Conservation (phyloP, 1,140 invertebrate genomes). For the Heliothis subflexa region DNA sequence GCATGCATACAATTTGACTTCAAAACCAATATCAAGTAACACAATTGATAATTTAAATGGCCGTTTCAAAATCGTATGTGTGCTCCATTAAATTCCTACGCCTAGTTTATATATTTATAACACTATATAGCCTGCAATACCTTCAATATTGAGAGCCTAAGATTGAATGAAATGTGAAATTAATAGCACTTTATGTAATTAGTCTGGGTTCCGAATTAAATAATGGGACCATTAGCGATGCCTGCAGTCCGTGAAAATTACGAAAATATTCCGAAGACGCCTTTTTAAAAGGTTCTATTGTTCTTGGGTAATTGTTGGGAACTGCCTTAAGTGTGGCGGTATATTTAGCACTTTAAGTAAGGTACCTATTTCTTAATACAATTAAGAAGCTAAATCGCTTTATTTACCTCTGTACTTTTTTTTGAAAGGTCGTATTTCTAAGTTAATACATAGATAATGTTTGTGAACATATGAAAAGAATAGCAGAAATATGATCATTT, state of each 20-base stretch:
- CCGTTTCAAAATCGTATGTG: background rate
- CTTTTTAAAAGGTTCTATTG: conserved; percentile 54
- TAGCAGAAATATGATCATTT: too few species aligned
- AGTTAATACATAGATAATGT: too few species aligned
- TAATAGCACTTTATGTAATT: conserved; percentile 71
- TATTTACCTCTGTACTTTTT: too few species aligned
- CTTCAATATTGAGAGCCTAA: conserved; percentile 54
- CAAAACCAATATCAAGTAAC: background rate
- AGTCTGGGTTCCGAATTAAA: conserved; percentile 64
- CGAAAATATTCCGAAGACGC: conserved; percentile 63
- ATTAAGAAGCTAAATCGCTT: background rate
- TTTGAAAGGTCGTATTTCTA: too few species aligned
- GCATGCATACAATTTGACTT: too few species aligned
- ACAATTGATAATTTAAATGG: background rate
- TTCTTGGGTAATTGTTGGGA: conserved; percentile 33
- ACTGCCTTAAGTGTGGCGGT: conserved; percentile 16
- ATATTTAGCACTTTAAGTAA: background rate
- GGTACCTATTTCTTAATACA: background rate
- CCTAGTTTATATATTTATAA: background rate
- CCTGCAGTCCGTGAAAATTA: conserved; percentile 55
- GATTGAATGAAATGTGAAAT: conserved; percentile 67
- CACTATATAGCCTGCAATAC: conserved; percentile 36
- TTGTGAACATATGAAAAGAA: too few species aligned
- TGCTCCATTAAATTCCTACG: background rate
- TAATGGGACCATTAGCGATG: conserved; percentile 65